These are phyloP conservation scores for Drosophila nigromelanica DNA, from an alignment of 1,140 invertebrate species.

Conservation along the genomic window DNA sequence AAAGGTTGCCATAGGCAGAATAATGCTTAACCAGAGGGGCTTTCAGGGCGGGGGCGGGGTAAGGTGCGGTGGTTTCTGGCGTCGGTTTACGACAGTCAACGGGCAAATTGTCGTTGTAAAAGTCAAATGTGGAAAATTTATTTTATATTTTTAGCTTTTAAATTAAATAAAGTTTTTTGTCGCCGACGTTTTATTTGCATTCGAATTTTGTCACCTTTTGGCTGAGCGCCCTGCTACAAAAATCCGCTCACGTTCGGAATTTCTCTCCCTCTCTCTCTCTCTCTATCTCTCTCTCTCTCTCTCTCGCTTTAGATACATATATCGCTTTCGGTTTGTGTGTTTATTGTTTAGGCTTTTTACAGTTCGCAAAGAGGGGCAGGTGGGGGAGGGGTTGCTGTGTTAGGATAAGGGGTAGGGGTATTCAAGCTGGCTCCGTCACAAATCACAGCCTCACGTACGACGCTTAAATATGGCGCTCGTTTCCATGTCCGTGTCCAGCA, in stretches of 20 bases:
- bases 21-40: conserved; percentile 5
- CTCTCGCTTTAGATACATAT: not conserved
- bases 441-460: conserved; percentile 70
- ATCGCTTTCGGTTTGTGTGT: conserved; percentile 32
- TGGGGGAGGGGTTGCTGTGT: not conserved
- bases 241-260: conserved; percentile 69
- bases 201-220: conserved; percentile 70
- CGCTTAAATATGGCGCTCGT: conserved; percentile 77
- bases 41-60: not conserved
- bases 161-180: conserved; percentile 76
- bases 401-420: not conserved
- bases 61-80: not conserved
- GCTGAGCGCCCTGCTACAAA: conserved; percentile 22
- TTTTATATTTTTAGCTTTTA: conserved; percentile 77
- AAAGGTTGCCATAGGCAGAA: conserved; percentile 48
- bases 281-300: not conserved
- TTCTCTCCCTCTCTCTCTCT: conserved; percentile 2
- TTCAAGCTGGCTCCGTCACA: conserved; percentile 45
- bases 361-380: not conserved
- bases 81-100: conserved; percentile 65
- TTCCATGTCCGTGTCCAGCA: conserved; percentile 71
- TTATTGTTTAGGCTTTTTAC: conserved; percentile 78
- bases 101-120: conserved; percentile 77
- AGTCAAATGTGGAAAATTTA: conserved; percentile 80
- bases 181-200: conserved; percentile 66